These are phyloP conservation scores for Anas georgica DNA, from an alignment of 2,797 vertebrate genomes.

Conservation along the genomic window DNA sequence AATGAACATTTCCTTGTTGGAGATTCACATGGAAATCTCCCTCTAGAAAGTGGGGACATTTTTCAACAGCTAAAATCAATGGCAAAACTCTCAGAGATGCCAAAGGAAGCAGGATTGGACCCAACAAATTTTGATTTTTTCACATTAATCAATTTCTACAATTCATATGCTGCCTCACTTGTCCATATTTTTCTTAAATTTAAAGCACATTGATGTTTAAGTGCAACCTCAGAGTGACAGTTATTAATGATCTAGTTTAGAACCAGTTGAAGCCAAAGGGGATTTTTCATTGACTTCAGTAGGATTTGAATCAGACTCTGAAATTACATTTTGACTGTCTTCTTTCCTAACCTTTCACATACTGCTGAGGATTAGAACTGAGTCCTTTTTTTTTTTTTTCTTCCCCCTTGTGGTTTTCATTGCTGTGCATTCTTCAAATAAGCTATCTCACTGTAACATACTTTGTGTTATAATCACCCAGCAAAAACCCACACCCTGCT, in stretches of 20 bases:
- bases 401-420: constrained; percentile 19
- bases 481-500: not conserved
- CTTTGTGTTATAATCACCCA: constrained; percentile 30
- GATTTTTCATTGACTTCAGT: constrained; percentile 3
- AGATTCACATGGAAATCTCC: constrained; percentile 43
- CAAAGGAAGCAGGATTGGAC: not conserved
- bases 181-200: constrained; percentile 3
- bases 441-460: constrained; percentile 1
- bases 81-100: not conserved
- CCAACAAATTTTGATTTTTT: not conserved
- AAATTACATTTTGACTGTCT: constrained; percentile 22
- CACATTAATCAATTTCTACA: constrained; percentile 12
- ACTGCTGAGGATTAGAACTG: not conserved
- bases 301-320: constrained; percentile 19
- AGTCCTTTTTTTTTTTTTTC: not conserved
- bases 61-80: constrained; percentile 19
- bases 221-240: not conserved
- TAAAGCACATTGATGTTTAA: constrained; percentile 38
- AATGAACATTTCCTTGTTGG: constrained; percentile 31
- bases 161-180: not conserved
- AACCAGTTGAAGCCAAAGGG: not conserved
- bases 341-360: constrained; percentile 27
- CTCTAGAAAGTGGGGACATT: constrained; percentile 13
- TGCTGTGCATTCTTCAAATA: constrained; percentile 33
- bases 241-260: constrained; percentile 17